Conservation (phyloP, 2,797 vertebrate species). For the Holocentrus rufus region DNA sequence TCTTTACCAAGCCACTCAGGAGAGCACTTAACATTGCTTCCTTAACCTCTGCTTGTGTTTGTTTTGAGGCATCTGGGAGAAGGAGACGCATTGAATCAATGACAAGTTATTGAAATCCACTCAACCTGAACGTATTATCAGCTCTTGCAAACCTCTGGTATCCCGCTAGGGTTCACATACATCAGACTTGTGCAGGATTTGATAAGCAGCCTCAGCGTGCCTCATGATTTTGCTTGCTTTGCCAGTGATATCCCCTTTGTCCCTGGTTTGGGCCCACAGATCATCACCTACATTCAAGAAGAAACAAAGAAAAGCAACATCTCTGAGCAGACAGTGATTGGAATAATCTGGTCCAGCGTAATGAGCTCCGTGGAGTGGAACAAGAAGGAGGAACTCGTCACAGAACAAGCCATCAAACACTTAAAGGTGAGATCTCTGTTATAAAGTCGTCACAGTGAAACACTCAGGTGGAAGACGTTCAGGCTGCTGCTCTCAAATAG, state of each 20-base stretch:
- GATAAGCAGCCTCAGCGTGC: constrained; percentile 30
- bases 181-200: constrained; percentile 20
- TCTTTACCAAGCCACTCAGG: constrained; percentile 2
- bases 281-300: constrained; percentile 88
- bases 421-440: constrained; percentile 86
- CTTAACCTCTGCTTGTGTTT: constrained; percentile 40
- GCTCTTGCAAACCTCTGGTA: constrained; percentile 10
- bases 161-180: constrained; percentile 17
- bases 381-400: constrained; percentile 96
- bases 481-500: constrained; percentile 17
- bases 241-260: constrained; percentile 24
- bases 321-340: constrained; percentile 90
- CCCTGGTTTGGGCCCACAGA: constrained; percentile 74
- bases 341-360: constrained; percentile 91
- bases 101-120: constrained; percentile 46
- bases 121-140: constrained; percentile 47
- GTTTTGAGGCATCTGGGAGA: constrained; percentile 28
- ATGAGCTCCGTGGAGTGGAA: constrained; percentile 97
- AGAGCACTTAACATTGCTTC: constrained; percentile 31
- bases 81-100: constrained; percentile 42
- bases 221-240: constrained; percentile 7
- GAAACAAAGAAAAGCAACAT: constrained; percentile 95
- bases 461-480: not conserved
- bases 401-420: constrained; percentile 98
- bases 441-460: not conserved